A percentile compares a stretch with the other conserved stretches of the same genome.
Conservation (phyloP, 1,140 invertebrate genomes). For the Cepaea nemoralis region DNA sequence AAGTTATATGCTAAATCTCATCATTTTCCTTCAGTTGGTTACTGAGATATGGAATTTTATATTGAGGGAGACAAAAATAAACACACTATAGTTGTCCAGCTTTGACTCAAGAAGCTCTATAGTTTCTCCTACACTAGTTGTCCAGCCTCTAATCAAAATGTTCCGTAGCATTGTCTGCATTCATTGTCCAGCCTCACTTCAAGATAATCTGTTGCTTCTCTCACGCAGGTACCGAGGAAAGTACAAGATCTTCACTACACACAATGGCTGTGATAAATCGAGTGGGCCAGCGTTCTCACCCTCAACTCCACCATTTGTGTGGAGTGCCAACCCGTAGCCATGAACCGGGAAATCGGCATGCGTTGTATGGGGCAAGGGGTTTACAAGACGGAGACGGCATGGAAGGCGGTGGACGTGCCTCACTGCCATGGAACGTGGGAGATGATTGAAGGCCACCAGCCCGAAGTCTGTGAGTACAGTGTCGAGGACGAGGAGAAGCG, state of each 20-base stretch:
- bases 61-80: too few relatives aligned
- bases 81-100: too few relatives aligned
- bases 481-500: conserved; percentile 42
- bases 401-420: conserved; percentile 64
- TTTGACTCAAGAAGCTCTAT: too few relatives aligned
- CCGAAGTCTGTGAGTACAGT: conserved; percentile 51
- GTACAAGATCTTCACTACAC: conserved; percentile 53
- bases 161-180: too few relatives aligned
- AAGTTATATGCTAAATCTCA: too few relatives aligned
- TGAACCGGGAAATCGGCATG: conserved; percentile 62
- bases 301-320: conserved; percentile 61
- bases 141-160: too few relatives aligned
- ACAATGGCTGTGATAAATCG: conserved; percentile 46
- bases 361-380: conserved; percentile 68
- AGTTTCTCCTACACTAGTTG: too few relatives aligned
- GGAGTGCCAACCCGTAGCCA: conserved; percentile 67
- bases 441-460: conserved; percentile 54
- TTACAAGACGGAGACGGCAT: conserved; percentile 51
- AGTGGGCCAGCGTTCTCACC: conserved; percentile 60
- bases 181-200: too few relatives aligned
- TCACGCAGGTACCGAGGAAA: conserved; percentile 63
- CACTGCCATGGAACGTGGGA: conserved; percentile 68
- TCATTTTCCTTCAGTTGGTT: too few relatives aligned
- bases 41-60: too few relatives aligned
- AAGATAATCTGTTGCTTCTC: too few relatives aligned